phyloP scores from a whole-genome alignment of 1,140 invertebrate species.

The Potamilus streckersoni region DNA sequence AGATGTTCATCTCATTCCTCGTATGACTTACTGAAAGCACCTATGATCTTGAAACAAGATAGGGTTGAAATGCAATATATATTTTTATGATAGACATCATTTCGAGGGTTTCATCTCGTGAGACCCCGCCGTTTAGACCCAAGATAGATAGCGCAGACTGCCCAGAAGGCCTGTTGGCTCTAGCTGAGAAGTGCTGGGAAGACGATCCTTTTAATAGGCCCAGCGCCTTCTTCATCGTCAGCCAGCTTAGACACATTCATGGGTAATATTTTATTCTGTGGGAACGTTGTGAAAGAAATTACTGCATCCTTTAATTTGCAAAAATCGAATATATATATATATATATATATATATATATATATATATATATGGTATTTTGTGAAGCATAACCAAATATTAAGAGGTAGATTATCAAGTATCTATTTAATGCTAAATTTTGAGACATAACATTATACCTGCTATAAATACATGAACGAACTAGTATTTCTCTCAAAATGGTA shows the following conservation, averaged over 20 bases:
- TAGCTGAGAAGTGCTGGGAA: slow-evolving; percentile 63
- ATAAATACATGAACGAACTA: too few species aligned
- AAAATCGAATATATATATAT: not conserved
- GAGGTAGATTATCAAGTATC: not conserved
- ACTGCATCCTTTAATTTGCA: not conserved
- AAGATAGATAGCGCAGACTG: slow-evolving; percentile 15
- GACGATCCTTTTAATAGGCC: slow-evolving; percentile 62
- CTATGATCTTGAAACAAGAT: too few species aligned
- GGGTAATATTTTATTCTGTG: slow-evolving; percentile 57
- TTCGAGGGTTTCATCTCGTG: not conserved
- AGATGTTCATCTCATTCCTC: too few species aligned
- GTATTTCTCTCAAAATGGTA: too few species aligned
- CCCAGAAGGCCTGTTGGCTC: slow-evolving; percentile 19
- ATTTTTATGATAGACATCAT: slow-evolving; percentile 29
- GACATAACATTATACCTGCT: too few species aligned
- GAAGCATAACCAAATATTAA: not conserved
- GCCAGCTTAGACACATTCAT: slow-evolving; percentile 35
- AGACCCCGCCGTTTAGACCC: slow-evolving; percentile 37
- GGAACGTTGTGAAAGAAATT: not conserved
- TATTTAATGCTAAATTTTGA: not conserved
- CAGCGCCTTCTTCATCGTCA: slow-evolving; percentile 48
- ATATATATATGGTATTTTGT: not conserved
- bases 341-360: not conserved
- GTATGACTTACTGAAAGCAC: too few species aligned
- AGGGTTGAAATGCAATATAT: too few species aligned